Evolutionary conservation across 2,888 invertebrate species (phyloP), one percentile per base, ranked within the genome.

Genomic region (Drepana falcataria): DNA sequence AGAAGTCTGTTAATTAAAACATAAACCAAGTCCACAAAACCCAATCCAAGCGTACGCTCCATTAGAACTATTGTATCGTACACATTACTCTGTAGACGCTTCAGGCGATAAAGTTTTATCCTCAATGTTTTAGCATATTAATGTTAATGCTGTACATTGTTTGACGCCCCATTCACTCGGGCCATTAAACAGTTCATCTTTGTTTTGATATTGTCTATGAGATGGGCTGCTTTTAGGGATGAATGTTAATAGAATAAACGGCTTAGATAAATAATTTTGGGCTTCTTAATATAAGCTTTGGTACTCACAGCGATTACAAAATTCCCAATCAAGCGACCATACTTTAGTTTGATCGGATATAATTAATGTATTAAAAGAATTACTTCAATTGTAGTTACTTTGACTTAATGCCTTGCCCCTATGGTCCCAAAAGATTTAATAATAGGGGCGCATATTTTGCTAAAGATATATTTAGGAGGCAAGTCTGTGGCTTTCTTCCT

Each of bases 111-210:
- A 49, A 49, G 51, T 55, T 41, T 51, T 40, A 37, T 47, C 48
- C 44, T 34, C 51, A 51, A 49, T 52, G 47, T 33, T 48, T 49
- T 56, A 52, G 52, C 56, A 56, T 56, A 56, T 55, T 59, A 56
- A 59, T 56, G 59, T 49, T 59, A 59, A 59, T 59, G 59, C 51
- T 56, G 59, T 55, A 21, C 21, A 59, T 59, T 59, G 59, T 59
- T 55, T 53, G 55, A 41, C 48, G 55, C 53, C 48, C 55, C 55
- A 53, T 59, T 56, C 51, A 53, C 56, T 56, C 56, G 51, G 55
- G 55, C 55, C 59, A 56, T 59, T 59, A 59, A 55, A 37, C 49
- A 55, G 55, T 59, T 55, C 57, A 57, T 59, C 57, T 59, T 51
- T 51, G 40, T 51, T 51, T 51, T 51, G 41, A 51, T 56, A 59